These are phyloP conservation scores for Mareca penelope DNA, from an alignment of 2,797 vertebrate species.

Conservation along the genomic window DNA sequence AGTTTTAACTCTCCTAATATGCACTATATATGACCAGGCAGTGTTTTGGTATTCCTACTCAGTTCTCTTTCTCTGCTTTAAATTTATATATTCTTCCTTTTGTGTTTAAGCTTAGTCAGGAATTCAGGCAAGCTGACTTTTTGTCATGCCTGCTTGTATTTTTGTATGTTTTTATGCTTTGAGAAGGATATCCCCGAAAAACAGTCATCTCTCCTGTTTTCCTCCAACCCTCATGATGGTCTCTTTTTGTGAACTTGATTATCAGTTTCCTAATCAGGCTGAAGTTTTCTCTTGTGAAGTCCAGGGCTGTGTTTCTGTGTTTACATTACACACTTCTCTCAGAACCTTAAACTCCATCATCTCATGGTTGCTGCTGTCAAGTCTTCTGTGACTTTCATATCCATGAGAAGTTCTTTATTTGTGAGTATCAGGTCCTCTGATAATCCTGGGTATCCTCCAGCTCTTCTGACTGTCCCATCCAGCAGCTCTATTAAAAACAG, in stretches of 20 bases:
- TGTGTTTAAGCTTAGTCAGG: neutral
- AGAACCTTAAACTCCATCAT: neutral
- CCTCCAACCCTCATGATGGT: neutral
- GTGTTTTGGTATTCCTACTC: neutral
- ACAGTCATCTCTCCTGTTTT: neutral
- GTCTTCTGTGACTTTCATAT: neutral
- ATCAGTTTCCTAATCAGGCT: neutral
- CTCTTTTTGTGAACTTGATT: neutral
- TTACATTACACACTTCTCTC: neutral
- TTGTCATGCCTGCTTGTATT: neutral
- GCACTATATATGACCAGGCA: neutral
- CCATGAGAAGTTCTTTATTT: neutral
- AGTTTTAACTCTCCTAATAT: neutral
- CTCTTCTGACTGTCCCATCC: neutral
- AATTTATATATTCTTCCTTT: neutral
- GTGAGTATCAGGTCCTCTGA: neutral
- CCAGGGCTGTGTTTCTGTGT: neutral
- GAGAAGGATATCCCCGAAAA: neutral
- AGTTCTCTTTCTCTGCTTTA: neutral
- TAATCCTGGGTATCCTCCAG: too few species aligned
- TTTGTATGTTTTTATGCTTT: neutral
- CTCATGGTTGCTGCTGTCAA: neutral
- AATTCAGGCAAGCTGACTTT: neutral
- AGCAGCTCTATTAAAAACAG: neutral
- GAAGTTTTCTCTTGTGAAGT: neutral